Evolutionary conservation across 2,888 invertebrate species (phyloP).

Genomic region (Lithophane socia): DNA sequence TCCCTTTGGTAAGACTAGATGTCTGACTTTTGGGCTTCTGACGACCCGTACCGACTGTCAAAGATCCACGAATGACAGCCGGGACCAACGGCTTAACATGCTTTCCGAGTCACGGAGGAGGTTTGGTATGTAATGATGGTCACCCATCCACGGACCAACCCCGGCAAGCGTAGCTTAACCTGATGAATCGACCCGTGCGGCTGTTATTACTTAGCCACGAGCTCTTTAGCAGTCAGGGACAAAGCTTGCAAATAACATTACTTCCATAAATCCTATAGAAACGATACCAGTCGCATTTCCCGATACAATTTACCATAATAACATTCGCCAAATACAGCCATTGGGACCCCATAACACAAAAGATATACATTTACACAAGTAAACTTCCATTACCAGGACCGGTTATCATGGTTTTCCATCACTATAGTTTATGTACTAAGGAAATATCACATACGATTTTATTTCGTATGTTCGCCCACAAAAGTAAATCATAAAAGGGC

Average conservation of each 20-base stretch:
- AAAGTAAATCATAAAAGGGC: slow-evolving; percentile 84
- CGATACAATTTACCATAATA: slow-evolving; percentile 37
- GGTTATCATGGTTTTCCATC: slow-evolving; percentile 65
- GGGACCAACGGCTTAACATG: too few relatives aligned
- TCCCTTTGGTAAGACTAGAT: too few relatives aligned
- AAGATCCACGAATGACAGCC: too few relatives aligned
- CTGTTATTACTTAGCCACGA: too few relatives aligned
- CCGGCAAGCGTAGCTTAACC: too few relatives aligned
- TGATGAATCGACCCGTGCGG: too few relatives aligned
- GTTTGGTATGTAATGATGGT: too few relatives aligned
- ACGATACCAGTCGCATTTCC: neutral
- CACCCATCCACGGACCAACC: too few relatives aligned
- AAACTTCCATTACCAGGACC: slow-evolving; percentile 47
- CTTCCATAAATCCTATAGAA: slow-evolving; percentile 22
- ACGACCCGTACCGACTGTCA: too few relatives aligned
- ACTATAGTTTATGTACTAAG: slow-evolving; percentile 63
- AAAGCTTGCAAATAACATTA: slow-evolving; percentile 2
- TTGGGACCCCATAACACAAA: slow-evolving; percentile 39
- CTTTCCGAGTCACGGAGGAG: too few relatives aligned
- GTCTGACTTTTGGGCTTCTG: too few relatives aligned
- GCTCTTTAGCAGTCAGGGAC: too few relatives aligned
- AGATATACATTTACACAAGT: slow-evolving; percentile 43
- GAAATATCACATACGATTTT: slow-evolving; percentile 78
- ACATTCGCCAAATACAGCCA: slow-evolving; percentile 36
- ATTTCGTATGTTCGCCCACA: slow-evolving; percentile 78